Conservation (phyloP, 2,113 vertebrate species). For the Percina caprodes region DNA sequence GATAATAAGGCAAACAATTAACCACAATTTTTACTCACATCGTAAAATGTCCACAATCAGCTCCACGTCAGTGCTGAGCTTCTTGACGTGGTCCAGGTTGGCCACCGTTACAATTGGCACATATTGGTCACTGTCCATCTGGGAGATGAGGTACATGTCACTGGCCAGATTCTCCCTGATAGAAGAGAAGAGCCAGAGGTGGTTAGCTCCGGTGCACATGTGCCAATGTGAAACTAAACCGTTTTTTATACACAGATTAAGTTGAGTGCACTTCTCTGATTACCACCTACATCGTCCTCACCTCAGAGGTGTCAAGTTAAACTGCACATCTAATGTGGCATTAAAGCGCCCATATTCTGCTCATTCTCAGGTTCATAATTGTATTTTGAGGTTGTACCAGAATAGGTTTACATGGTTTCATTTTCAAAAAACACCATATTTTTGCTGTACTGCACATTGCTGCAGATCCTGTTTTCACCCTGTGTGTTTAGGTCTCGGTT, state of each 20-base stretch:
- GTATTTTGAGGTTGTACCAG: too few relatives aligned
- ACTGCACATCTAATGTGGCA: neutral
- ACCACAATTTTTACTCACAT: constrained; percentile 84
- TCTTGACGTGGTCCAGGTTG: constrained; percentile 98
- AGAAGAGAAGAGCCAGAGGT: neutral
- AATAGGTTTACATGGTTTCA: too few relatives aligned
- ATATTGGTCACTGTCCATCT: constrained; percentile 99
- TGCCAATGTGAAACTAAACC: neutral
- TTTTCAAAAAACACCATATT: too few relatives aligned
- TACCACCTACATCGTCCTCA: neutral
- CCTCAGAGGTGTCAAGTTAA: neutral
- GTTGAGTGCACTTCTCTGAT: neutral
- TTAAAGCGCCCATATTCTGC: neutral
- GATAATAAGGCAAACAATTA: neutral
- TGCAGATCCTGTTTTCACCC: too few relatives aligned
- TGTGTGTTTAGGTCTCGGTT: too few relatives aligned
- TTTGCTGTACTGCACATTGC: too few relatives aligned
- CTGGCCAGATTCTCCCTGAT: constrained; percentile 97
- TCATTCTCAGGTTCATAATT: too few relatives aligned
- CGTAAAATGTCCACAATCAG: constrained; percentile 97
- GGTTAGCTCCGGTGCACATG: constrained; percentile 1
- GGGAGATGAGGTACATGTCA: constrained; percentile 99
- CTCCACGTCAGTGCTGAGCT: constrained; percentile 96
- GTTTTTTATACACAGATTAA: neutral
- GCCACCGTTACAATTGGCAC: constrained; percentile 99